These are phyloP conservation scores for Drosophila multiciliata DNA, from an alignment of 2,888 invertebrate species.

Conservation along the genomic window DNA sequence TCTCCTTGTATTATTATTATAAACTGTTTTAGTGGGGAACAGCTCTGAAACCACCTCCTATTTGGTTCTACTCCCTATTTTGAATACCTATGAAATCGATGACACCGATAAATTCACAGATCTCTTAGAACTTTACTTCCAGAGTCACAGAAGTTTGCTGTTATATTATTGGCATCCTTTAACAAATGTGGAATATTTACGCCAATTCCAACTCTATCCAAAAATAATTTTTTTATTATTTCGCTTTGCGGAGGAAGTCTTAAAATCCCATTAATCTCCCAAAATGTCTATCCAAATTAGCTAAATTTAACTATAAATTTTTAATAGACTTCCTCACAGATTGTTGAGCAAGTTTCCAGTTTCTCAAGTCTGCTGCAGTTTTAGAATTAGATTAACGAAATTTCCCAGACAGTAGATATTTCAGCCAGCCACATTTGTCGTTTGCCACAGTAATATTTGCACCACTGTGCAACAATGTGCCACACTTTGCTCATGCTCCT, in stretches of 20 bases:
- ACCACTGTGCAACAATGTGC: slow-evolving; percentile 54
- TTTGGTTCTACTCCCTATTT: no score
- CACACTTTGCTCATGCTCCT: slow-evolving; percentile 59
- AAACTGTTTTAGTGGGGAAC: no score
- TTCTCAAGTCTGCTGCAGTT: background rate
- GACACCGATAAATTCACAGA: background rate
- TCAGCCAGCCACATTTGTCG: background rate
- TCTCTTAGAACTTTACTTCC: background rate
- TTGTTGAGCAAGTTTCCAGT: background rate
- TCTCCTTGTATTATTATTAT: no score
- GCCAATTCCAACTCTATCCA: rapidly evolving
- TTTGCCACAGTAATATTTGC: background rate
- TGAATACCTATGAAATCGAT: background rate
- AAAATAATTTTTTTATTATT: rapidly evolving
- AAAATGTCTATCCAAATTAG: background rate
- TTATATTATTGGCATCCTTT: background rate
- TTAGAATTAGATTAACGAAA: background rate
- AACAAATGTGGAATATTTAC: background rate
- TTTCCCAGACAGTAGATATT: no score
- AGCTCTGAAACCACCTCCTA: no score
- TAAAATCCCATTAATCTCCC: background rate
- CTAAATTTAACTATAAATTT: background rate
- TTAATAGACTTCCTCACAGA: background rate
- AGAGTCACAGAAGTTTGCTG: background rate
- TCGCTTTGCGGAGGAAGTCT: rapidly evolving